A percentile compares a stretch with the other conserved stretches of the same genome.
Conservation (phyloP, 2,113 vertebrate species). For the Rhinoderma darwinii region DNA sequence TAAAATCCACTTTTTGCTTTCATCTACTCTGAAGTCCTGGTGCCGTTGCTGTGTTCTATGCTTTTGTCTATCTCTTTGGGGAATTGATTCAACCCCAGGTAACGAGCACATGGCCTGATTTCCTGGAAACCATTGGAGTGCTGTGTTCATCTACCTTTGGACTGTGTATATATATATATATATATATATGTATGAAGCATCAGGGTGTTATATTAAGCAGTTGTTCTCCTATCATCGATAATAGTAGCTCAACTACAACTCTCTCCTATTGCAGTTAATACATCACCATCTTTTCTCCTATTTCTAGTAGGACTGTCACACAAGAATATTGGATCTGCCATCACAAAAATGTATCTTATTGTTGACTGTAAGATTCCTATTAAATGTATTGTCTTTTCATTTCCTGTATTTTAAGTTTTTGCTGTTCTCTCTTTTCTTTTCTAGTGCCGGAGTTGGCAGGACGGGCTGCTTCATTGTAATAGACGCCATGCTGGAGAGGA, state of each 20-base stretch:
- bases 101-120: too few relatives aligned
- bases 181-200: neutral
- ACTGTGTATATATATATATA: too few relatives aligned
- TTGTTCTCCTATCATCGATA: neutral
- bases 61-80: too few relatives aligned
- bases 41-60: too few relatives aligned
- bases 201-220: neutral
- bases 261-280: too few relatives aligned
- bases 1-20: too few relatives aligned
- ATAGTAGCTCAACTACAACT: neutral
- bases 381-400: neutral
- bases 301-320: too few relatives aligned
- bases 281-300: too few relatives aligned
- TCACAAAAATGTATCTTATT: neutral
- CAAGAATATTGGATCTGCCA: neutral
- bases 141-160: too few relatives aligned
- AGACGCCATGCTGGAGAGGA: slow-evolving; percentile 98
- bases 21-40: too few relatives aligned
- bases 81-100: too few relatives aligned
- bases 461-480: slow-evolving; percentile 99
- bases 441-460: slow-evolving; percentile 94
- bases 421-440: slow-evolving; percentile 62
- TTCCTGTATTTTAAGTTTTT: neutral
- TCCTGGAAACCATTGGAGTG: too few relatives aligned
- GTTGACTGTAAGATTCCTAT: neutral